Evolutionary conservation across 2,888 invertebrate genomes (phyloP).

Genomic region (Tuta absoluta): DNA sequence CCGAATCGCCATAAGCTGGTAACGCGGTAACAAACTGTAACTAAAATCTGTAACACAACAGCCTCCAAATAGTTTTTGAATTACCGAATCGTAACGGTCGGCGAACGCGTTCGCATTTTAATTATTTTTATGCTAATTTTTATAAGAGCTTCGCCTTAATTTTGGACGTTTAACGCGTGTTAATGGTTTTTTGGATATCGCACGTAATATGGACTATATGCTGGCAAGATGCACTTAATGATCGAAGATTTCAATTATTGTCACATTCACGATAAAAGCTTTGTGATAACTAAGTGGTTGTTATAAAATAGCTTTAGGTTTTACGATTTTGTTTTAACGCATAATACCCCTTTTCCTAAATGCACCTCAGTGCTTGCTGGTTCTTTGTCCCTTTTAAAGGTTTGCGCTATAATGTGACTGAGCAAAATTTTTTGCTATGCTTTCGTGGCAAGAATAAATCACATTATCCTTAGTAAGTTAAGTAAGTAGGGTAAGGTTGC

Average conservation of each 20-base stretch:
- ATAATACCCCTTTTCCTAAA: background rate
- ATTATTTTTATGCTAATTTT: constrained; percentile 28
- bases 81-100: constrained; percentile 31
- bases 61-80: constrained; percentile 25
- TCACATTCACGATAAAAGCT: background rate
- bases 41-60: constrained; percentile 16
- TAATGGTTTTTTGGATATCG: constrained; percentile 11
- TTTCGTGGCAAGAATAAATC: too few species aligned
- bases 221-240: background rate
- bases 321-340: background rate
- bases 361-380: too few species aligned
- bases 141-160: constrained; percentile 15
- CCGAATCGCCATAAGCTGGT: constrained; percentile 25
- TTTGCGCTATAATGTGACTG: too few species aligned
- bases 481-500: too few species aligned
- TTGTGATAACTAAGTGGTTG: background rate
- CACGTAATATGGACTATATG: background rate
- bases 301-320: background rate
- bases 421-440: too few species aligned
- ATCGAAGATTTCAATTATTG: background rate
- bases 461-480: too few species aligned
- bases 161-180: constrained; percentile 1
- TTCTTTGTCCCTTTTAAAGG: too few species aligned
- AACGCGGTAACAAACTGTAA: constrained; percentile 16
- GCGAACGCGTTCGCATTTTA: constrained; percentile 30